A percentile compares a stretch with the other conserved stretches of the same genome.
Conservation (phyloP, 2,888 invertebrate genomes). For the Pristionchus maxplancki region DNA sequence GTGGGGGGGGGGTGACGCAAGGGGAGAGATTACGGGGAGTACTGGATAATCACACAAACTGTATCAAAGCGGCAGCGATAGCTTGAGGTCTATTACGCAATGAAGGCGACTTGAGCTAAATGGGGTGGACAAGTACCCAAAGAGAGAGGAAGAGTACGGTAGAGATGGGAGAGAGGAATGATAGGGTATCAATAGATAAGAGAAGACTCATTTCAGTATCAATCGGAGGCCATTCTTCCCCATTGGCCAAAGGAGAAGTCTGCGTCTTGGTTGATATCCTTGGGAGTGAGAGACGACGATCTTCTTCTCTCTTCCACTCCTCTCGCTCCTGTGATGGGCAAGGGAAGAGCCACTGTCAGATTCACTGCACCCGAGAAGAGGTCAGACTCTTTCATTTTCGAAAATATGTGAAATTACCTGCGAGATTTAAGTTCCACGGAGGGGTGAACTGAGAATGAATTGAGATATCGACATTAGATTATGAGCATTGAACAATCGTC, state of each 20-base stretch:
- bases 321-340: conserved; percentile 6
- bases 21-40: not conserved
- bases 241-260: conserved; percentile 93
- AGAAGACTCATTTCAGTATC: conserved; percentile 55
- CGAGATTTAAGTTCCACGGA: not conserved
- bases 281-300: conserved; percentile 84
- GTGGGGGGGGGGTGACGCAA: not conserved
- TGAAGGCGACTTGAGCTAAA: conserved; percentile 13
- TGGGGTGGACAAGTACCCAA: not conserved
- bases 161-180: not conserved
- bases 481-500: not conserved
- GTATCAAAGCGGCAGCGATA: conserved; percentile 39
- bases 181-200: conserved; percentile 11
- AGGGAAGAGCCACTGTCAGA: not conserved
- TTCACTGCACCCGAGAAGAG: conserved; percentile 40
- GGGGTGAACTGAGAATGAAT: not conserved
- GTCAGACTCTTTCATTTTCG: not conserved
- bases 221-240: conserved; percentile 84
- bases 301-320: conserved; percentile 23
- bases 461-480: not conserved
- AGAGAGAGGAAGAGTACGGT: not conserved
- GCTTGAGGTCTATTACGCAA: not conserved
- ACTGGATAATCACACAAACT: conserved; percentile 35
- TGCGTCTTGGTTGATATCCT: conserved; percentile 93
- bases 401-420: too few relatives aligned